Evolutionary conservation across 2,797 vertebrate species (phyloP).

Genomic region (Peromyscus nudipes): DNA sequence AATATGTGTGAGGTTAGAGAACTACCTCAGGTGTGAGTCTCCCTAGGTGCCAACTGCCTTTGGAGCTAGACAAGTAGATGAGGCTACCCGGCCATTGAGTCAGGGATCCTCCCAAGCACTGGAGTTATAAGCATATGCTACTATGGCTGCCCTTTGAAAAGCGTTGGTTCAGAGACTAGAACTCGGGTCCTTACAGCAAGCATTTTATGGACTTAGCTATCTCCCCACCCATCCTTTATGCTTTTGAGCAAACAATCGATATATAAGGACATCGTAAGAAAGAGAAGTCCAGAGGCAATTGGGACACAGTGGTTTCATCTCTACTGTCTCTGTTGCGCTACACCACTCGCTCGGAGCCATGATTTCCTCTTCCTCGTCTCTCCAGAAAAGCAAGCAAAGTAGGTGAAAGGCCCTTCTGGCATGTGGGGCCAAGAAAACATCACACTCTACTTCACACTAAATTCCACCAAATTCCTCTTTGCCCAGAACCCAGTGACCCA

Average conservation of each 20-base stretch:
- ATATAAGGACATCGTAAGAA: neutral
- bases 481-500: constrained; percentile 41
- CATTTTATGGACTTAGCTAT: too few relatives aligned
- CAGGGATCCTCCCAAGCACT: neutral
- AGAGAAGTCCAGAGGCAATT: neutral
- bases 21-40: neutral
- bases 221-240: neutral
- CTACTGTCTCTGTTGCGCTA: neutral
- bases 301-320: neutral
- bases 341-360: neutral
- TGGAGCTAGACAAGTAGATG: neutral
- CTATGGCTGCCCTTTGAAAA: neutral
- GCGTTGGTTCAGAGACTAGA: neutral
- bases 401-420: constrained; percentile 38
- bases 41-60: neutral
- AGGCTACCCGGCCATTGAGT: too few relatives aligned
- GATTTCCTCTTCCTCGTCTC: neutral
- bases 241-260: neutral
- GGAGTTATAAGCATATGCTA: neutral
- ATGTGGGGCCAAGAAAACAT: constrained; percentile 65
- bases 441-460: constrained; percentile 66
- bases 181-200: neutral
- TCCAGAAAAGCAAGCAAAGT: neutral
- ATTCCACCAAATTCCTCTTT: constrained; percentile 69
- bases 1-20: neutral